phyloP scores from a whole-genome alignment of 2,888 invertebrate genomes.

The Phlogophora meticulosa region DNA sequence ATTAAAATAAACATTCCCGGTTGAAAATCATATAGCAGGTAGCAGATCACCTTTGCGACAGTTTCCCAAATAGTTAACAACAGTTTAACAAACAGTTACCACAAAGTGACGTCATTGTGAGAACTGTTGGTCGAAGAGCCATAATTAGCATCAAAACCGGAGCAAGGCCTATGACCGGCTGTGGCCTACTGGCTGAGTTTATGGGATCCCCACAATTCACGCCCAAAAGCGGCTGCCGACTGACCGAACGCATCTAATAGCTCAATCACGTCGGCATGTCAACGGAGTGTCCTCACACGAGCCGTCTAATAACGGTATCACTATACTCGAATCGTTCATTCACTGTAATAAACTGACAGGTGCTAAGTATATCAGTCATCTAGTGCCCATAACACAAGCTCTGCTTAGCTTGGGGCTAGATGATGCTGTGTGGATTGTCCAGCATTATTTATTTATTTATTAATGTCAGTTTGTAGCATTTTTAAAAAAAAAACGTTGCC shows the following conservation, averaged over 20 bases:
- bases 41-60: neutral
- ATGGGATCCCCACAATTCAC: conserved; percentile 23
- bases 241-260: conserved; percentile 29
- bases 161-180: conserved; percentile 45
- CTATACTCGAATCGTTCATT: neutral
- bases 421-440: too few relatives aligned
- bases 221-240: conserved; percentile 33
- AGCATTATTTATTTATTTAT: too few relatives aligned
- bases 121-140: neutral
- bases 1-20: too few relatives aligned
- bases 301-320: conserved; percentile 33
- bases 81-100: neutral
- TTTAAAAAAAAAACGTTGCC: too few relatives aligned
- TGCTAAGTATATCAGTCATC: too few relatives aligned
- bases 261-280: conserved; percentile 36
- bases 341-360: neutral
- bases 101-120: conserved; percentile 28
- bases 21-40: neutral
- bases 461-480: too few relatives aligned
- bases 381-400: too few relatives aligned
- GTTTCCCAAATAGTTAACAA: neutral
- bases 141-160: conserved; percentile 23
- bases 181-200: conserved; percentile 44
- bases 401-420: too few relatives aligned
- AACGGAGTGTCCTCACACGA: conserved; percentile 1